These are phyloP conservation scores for Halesus radiatus DNA, from an alignment of 1,140 invertebrate species.

Conservation along the genomic window DNA sequence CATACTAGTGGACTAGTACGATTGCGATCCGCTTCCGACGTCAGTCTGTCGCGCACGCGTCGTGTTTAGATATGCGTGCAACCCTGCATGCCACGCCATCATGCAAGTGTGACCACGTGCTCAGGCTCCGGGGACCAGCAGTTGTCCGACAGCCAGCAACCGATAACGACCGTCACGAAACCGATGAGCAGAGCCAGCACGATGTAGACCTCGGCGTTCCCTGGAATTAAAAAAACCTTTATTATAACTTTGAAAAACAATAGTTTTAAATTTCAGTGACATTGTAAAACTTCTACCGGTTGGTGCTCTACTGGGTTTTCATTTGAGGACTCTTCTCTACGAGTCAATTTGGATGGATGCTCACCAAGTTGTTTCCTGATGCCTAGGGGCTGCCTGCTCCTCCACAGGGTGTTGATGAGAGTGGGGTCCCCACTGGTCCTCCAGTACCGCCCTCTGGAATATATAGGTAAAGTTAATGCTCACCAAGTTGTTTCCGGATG, in stretches of 20 bases:
- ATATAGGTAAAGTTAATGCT: conserved; percentile 43
- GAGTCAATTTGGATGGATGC: background rate
- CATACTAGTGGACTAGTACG: background rate
- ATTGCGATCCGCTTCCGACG: background rate
- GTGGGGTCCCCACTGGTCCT: conserved; percentile 76
- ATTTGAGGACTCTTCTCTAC: no score
- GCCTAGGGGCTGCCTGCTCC: conserved; percentile 78
- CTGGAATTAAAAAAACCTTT: conserved; percentile 62
- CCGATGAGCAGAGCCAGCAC: conserved; percentile 79
- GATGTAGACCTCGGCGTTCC: conserved; percentile 81
- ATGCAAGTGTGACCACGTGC: conserved; percentile 75
- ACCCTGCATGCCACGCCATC: conserved; percentile 73
- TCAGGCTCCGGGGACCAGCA: conserved; percentile 82
- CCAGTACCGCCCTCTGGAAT: conserved; percentile 75
- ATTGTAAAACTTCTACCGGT: no score
- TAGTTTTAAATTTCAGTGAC: background rate
- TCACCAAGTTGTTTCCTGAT: conserved; percentile 76
- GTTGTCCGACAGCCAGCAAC: conserved; percentile 82
- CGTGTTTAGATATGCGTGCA: conserved; percentile 68
- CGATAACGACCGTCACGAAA: conserved; percentile 78
- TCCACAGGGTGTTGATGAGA: conserved; percentile 78
- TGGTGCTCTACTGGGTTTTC: no score
- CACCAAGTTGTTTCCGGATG: conserved; percentile 76
- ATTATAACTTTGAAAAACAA: background rate
- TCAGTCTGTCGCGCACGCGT: background rate